Conservation (phyloP, 2,888 invertebrate species). For the Drosophila fungiperda region DNA sequence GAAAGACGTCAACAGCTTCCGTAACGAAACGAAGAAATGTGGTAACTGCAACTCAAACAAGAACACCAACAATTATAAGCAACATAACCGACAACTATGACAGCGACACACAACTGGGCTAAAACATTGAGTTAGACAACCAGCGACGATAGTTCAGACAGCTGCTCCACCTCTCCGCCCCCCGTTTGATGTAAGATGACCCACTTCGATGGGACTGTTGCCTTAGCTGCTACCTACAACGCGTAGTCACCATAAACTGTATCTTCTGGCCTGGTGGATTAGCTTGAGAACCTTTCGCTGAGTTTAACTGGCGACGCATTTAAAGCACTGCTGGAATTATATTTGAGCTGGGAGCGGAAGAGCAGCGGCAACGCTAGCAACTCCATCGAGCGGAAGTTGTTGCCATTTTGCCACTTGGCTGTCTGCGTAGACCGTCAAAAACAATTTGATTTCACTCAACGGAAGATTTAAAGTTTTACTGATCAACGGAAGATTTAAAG, state of each 20-base stretch:
- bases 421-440: not conserved
- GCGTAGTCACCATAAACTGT: conserved; percentile 25
- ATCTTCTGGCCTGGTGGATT: conserved; percentile 21
- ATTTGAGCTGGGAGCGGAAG: conserved; percentile 28
- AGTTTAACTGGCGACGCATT: conserved; percentile 21
- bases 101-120: conserved; percentile 19
- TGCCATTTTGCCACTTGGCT: conserved; percentile 38
- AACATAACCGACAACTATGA: conserved; percentile 49
- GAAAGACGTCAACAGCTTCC: conserved; percentile 57
- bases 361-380: not conserved
- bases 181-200: conserved; percentile 36
- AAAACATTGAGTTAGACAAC: conserved; percentile 17
- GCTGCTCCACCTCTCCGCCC: conserved; percentile 3
- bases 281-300: conserved; percentile 40
- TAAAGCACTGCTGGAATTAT: conserved; percentile 22
- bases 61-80: conserved; percentile 57
- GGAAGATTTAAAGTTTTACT: not conserved
- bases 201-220: conserved; percentile 44
- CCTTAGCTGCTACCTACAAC: conserved; percentile 33
- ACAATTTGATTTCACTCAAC: not conserved
- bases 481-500: not conserved
- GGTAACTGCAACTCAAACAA: conserved; percentile 75
- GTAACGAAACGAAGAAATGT: conserved; percentile 62
- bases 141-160: conserved; percentile 27
- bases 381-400: conserved; percentile 50